phyloP scores from a whole-genome alignment of 1,140 invertebrate genomes.

The Trichogramma pretiosum region DNA sequence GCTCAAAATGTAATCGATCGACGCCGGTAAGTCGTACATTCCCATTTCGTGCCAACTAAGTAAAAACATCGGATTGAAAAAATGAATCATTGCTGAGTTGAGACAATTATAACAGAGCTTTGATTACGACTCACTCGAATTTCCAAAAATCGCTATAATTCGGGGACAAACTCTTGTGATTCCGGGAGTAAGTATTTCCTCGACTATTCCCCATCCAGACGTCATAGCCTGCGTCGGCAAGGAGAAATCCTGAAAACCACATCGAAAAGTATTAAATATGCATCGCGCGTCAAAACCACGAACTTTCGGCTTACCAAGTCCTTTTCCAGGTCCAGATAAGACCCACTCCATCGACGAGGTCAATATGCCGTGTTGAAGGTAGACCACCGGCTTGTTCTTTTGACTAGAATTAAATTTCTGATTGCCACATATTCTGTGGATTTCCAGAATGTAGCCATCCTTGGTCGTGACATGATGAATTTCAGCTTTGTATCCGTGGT shows the following conservation, averaged over 20 bases:
- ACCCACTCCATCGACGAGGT: constrained; percentile 42
- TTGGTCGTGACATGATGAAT: constrained; percentile 35
- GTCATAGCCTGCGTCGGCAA: too few relatives aligned
- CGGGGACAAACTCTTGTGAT: constrained; percentile 45
- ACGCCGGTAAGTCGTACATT: constrained; percentile 60
- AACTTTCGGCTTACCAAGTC: constrained; percentile 31
- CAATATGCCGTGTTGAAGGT: constrained; percentile 48
- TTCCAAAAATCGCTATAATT: constrained; percentile 48
- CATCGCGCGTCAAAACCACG: too few relatives aligned
- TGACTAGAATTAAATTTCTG: not conserved
- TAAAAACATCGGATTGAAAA: too few relatives aligned
- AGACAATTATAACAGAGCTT: not conserved
- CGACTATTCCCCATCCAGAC: constrained; percentile 65
- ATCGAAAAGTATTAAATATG: too few relatives aligned
- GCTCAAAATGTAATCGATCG: constrained; percentile 58
- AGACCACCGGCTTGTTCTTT: constrained; percentile 26
- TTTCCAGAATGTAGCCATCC: constrained; percentile 41
- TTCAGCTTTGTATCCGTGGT: constrained; percentile 41
- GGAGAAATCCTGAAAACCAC: constrained; percentile 39
- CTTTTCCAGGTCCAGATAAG: constrained; percentile 32
- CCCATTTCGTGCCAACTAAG: constrained; percentile 64
- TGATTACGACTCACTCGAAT: too few relatives aligned
- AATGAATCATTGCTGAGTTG: not conserved
- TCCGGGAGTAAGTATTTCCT: constrained; percentile 57
- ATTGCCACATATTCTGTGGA: constrained; percentile 42